Evolutionary conservation across 2,113 vertebrate genomes (phyloP), one percentile per base, ranked within the genome.

Genomic region (Mormoops blainvillei): DNA sequence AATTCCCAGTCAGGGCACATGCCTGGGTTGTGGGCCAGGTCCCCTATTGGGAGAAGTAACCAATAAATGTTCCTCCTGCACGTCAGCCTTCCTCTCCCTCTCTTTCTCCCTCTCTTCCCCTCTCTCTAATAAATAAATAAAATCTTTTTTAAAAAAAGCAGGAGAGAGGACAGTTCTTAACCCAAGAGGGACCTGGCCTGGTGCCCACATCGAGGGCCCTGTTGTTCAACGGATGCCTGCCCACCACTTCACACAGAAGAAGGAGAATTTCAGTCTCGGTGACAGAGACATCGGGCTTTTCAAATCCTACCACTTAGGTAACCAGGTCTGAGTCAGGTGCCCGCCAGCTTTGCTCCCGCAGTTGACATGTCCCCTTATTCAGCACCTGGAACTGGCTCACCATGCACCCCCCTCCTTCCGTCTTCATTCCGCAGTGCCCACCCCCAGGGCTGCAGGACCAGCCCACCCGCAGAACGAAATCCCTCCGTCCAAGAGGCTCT

Each of bases 141-240:
- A 63, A 63, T 31, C 28, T 63, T 28, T 26, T n/a, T n/a, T n/a
- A 61, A 63, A 63, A 52, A 63, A 31, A 61, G 4, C 14, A 63
- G 61, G 28, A 63, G 61, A 41, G 20, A 94, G 16, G 13, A 22
- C 45, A 36, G 5, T 2, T 5, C 45, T 61, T 84, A 58, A 28
- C 67, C 10, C 33, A 38, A 31, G 33, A 95, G 54, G 36, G 19
- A 76, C 7, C 48, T 5, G 26, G 2, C 7, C 48, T 5, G 26
- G 1, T 0, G 0, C 26, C 24, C 14, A 1, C 43, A 43, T 38
- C 14, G 8, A 63, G 73, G 38, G n/a, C 26, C 43, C 45, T 65
- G 5, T 68, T 61, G 33, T 50, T 36, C 48, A 22, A 8, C 19
- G 67, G 18, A 14, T 2, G 2, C 43, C 61, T 41, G 48, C 3